phyloP scores from a whole-genome alignment of 2,797 vertebrate genomes.

The Peromyscus attwateri region DNA sequence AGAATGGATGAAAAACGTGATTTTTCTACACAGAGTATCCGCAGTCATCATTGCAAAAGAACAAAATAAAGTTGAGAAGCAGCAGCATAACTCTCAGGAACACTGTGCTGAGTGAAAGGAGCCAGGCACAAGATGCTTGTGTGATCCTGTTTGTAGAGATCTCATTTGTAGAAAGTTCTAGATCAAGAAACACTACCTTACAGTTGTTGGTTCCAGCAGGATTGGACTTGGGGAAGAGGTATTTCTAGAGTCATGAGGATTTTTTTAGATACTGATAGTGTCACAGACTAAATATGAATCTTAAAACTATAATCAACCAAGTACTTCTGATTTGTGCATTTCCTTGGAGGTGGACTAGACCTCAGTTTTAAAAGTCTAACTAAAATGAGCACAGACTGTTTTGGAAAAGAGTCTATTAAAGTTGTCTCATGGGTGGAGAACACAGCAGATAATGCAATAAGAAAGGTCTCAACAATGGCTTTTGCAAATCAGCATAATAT shows the following conservation, averaged over 20 bases:
- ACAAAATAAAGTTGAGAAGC: neutral
- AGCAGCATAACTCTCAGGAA: neutral
- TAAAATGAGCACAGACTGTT: neutral
- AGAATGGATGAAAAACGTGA: neutral
- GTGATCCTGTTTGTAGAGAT: neutral
- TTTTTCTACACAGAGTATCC: neutral
- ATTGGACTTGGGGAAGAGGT: neutral
- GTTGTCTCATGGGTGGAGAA: neutral
- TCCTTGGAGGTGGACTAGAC: neutral
- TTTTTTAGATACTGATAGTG: neutral
- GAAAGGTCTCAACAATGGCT: neutral
- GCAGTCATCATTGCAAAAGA: neutral
- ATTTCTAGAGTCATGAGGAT: neutral
- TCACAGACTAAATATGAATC: neutral
- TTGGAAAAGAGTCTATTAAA: neutral
- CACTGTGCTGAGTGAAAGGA: neutral
- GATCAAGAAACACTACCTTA: neutral
- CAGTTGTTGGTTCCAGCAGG: neutral
- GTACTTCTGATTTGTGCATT: neutral
- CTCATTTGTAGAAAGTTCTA: neutral
- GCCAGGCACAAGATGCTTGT: neutral
- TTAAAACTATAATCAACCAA: conserved; percentile 20
- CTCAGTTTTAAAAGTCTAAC: conserved; percentile 11
- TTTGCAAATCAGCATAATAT: conserved; percentile 1
- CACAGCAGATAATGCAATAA: neutral